Conservation (phyloP, 2,113 vertebrate genomes). For the Gasterosteus nipponicus region DNA sequence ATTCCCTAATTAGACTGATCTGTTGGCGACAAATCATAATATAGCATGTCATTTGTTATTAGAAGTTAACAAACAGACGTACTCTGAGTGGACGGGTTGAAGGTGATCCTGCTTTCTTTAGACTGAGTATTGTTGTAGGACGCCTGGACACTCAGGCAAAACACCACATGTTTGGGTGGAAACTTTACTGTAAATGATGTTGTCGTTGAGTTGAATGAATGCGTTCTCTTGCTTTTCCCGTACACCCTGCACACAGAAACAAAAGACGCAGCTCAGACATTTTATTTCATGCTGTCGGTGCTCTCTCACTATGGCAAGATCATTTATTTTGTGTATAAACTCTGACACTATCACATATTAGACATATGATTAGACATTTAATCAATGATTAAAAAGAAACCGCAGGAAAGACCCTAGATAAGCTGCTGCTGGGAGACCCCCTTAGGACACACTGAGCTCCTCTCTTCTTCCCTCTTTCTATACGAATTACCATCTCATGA, state of each 20-base stretch:
- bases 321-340: background rate
- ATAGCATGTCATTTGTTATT: background rate
- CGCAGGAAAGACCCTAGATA: background rate
- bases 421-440: too few relatives aligned
- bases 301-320: background rate
- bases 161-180: fast-evolving
- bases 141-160: conserved; percentile 16
- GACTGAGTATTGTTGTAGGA: conserved; percentile 30
- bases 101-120: fast-evolving
- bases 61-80: conserved; percentile 13
- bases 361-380: too few relatives aligned
- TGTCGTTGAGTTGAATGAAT: fast-evolving
- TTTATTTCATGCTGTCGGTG: background rate
- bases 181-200: conserved; percentile 19
- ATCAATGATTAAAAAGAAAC: background rate
- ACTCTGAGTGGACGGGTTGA: conserved; percentile 9
- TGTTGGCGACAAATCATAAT: too few relatives aligned
- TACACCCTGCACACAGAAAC: conserved; percentile 1
- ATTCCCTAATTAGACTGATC: background rate
- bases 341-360: background rate
- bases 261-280: background rate
- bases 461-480: too few relatives aligned
- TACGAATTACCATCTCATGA: too few relatives aligned
- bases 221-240: fast-evolving
- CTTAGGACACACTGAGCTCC: too few relatives aligned